Evolutionary conservation across 2,797 vertebrate species (phyloP), one percentile per base, ranked within the genome.

Genomic region (Oryzias dopingdopingensis): DNA sequence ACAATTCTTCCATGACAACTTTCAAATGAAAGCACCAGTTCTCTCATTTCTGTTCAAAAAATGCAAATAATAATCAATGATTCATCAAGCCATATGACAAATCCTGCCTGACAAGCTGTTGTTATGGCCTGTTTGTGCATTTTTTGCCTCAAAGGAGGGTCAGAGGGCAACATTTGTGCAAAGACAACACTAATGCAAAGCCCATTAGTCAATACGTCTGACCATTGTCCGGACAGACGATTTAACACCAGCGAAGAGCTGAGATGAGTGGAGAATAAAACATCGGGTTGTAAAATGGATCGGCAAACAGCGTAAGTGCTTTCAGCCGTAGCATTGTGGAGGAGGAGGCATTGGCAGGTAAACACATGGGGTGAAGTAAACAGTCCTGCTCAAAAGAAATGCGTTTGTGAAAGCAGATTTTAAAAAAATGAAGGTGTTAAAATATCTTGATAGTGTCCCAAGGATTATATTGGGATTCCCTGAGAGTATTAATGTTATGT

Each of bases 401-500:
- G 12, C 3, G 32, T 37, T 37, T 37, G 32, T 12, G 10, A 37
- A 32, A 32, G 3, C 8, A 32, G 29, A 32, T 32, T 18, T 18
- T 42, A 62, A 32, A 51, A 8, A 52, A 50, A 17, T 50, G 68
- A 41, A 48, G 69, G 58, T 0, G 53, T 32, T 65, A 41, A 15
- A 20, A 56, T 54, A 49, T 62, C 48, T 17, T 15, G 37, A 50
- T 50, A 13, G 47, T 59, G 16, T 66, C 42, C 16, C 59, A 59
- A 49, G 62, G 56, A 66, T 53, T 53, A 67, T 1, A 59, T 16
- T 20, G 44, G 6, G 40, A 40, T 49, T 44, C 17, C 4, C 17
- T 43, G 45, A 17, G n/a, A 62, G 68, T 48, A 75, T 72, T 70
- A 72, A 65, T 52, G 59, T 86, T 86, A 77, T 51, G 6, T 65